These are phyloP conservation scores for Lacerta bilineata DNA, from an alignment of 2,797 vertebrate species.

Conservation along the genomic window DNA sequence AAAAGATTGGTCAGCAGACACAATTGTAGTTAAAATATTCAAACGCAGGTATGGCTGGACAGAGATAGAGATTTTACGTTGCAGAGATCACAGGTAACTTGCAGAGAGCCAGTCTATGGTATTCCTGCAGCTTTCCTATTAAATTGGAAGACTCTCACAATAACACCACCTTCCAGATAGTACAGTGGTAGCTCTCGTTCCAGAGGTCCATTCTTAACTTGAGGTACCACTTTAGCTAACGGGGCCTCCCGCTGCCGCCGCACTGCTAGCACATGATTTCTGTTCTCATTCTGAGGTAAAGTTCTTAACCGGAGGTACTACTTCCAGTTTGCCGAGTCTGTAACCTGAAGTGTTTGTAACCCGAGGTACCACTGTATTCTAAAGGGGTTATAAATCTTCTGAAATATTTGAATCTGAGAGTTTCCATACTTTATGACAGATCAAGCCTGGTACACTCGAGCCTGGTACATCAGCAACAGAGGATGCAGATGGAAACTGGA, in stretches of 20 bases:
- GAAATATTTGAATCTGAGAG: not conserved
- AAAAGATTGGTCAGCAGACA: not conserved
- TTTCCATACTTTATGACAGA: not conserved
- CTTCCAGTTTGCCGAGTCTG: no score
- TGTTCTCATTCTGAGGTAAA: no score
- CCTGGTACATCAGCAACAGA: not conserved
- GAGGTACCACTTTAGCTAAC: no score
- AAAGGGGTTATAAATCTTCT: not conserved
- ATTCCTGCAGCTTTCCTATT: not conserved
- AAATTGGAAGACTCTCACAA: not conserved
- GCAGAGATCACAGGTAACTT: not conserved
- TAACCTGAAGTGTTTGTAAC: no score
- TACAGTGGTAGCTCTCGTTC: not conserved
- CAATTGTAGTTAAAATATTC: not conserved
- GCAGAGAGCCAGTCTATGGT: not conserved
- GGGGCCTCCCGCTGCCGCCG: no score
- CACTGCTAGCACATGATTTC: no score
- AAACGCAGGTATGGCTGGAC: not conserved
- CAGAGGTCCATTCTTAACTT: no score
- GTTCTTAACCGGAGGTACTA: no score
- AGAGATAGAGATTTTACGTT: not conserved
- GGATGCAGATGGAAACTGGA: not conserved
- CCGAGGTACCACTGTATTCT: no score
- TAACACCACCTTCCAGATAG: not conserved
- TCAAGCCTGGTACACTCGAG: not conserved